These are phyloP conservation scores for Delichon dasypus DNA, from an alignment of 2,797 vertebrate species.

Conservation along the genomic window DNA sequence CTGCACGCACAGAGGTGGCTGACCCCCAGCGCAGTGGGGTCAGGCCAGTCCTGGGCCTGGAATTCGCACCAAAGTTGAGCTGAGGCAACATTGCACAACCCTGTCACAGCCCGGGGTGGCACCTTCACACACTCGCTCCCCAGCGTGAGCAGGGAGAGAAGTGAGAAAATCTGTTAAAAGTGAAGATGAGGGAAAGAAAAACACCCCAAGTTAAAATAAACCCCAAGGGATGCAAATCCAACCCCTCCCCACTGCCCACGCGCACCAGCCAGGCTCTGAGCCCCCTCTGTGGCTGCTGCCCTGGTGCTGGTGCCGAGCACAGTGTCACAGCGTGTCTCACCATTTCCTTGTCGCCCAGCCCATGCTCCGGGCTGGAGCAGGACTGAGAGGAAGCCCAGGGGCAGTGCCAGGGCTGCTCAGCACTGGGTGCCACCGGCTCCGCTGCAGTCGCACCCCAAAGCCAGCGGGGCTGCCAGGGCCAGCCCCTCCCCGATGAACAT, in stretches of 20 bases:
- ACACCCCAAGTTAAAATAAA: background rate
- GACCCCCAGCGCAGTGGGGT: fast-evolving
- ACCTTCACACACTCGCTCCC: background rate
- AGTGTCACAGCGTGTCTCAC: background rate
- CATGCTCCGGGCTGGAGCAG: background rate
- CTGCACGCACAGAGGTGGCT: background rate
- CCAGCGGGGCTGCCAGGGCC: background rate
- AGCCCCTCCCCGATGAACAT: background rate
- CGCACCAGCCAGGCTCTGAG: background rate
- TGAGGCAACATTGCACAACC: background rate
- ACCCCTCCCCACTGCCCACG: background rate
- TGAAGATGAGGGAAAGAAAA: background rate
- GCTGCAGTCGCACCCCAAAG: background rate
- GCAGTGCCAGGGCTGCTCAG: background rate
- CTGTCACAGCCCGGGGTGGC: background rate
- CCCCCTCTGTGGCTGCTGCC: background rate
- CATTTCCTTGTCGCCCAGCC: background rate
- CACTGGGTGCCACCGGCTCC: background rate
- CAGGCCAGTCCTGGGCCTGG: background rate
- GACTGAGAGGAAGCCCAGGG: background rate
- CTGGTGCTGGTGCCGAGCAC: background rate
- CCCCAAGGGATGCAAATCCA: background rate
- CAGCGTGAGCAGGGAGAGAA: background rate
- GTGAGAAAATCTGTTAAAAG: background rate
- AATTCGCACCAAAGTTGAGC: background rate